Percentiles rank a stretch among this genome's conserved stretches.
phyloP scores from a whole-genome alignment of 92 coral and sea anemone species.

The Zoanthus sansibaricus region DNA sequence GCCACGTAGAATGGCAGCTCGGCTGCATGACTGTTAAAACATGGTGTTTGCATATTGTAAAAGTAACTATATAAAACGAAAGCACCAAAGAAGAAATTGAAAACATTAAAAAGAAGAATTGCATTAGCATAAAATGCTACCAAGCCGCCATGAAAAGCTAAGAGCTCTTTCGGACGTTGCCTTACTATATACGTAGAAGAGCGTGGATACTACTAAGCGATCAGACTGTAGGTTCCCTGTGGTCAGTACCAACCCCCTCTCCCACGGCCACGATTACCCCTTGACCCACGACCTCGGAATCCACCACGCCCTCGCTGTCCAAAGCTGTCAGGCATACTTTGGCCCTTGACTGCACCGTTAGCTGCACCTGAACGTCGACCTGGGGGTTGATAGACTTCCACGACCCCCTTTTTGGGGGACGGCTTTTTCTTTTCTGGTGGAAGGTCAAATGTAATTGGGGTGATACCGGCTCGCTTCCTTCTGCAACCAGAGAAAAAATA shows the following conservation, averaged over 20 bases:
- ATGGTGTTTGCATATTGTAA: too few relatives aligned
- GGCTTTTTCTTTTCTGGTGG: slow-evolving; percentile 86
- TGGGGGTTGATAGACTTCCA: slow-evolving; percentile 74
- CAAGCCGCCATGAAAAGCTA: too few relatives aligned
- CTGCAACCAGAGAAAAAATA: slow-evolving; percentile 52
- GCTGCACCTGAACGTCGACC: slow-evolving; percentile 88
- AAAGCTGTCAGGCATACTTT: slow-evolving; percentile 85
- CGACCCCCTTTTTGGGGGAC: slow-evolving; percentile 48
- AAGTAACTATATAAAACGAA: too few relatives aligned
- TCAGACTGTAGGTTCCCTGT: background rate
- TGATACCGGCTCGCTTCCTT: slow-evolving; percentile 96
- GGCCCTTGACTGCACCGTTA: slow-evolving; percentile 91
- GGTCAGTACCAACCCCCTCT: slow-evolving; percentile 39
- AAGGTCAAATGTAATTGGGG: slow-evolving; percentile 94
- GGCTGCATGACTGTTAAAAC: too few relatives aligned
- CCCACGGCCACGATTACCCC: slow-evolving; percentile 65
- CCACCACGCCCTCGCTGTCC: slow-evolving; percentile 59
- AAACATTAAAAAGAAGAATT: too few relatives aligned
- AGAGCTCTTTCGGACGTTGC: background rate
- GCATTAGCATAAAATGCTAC: too few relatives aligned
- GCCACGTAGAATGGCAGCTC: too few relatives aligned
- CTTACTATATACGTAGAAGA: background rate
- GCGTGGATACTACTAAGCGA: background rate
- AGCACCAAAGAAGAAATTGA: too few relatives aligned
- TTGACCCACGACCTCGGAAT: slow-evolving; percentile 73